Evolutionary conservation across 2,888 invertebrate species (phyloP), one percentile per base, ranked within the genome.

Genomic region (Drosophila atroscutellata): DNA sequence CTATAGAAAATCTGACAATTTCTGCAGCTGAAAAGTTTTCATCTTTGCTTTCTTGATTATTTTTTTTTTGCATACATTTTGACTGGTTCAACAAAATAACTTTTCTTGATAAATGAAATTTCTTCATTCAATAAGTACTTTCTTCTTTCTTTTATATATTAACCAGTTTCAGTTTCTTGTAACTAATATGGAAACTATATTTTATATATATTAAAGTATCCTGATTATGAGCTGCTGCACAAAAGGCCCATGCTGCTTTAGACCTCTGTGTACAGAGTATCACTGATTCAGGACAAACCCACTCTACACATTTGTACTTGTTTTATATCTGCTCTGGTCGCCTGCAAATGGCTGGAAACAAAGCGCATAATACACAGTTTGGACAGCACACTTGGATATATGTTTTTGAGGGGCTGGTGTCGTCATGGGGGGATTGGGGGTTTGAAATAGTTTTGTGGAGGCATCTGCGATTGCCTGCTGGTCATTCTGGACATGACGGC

Each of bases 321-420:
- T 68, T 63, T 73, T 42, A 52, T 72, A 42, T 36, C 15, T 54
- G 56, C 37, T 49, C 28, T 37, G 57, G 42, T 51, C 26, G 62
- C 50, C 77, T 86, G 87, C 72, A 74, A 64, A 55, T 69, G 83
- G 82, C 80, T 69, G 32, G 59, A 67, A 75, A 78, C 84, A 84
- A 82, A 73, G 66, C 62, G 64, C 61, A 60, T 52, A 50, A 66
- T 75, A 78, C 34, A 60, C 63, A 55, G 62, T 59, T 78, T 68
- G 69, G 60, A 60, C 52, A 62, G 54, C 52, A 15, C 26, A 66
- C 39, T 52, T 70, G 71, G 52, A 66, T 7, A 75, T 71, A 75
- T 71, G 71, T 59, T 74, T 36, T 47, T 37, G 55, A 26, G 50
- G 42, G 34, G 54, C 26, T 50, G 37, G 32, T 47, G 30, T 45